Base-by-base conservation (phyloP, 1,140 invertebrate species). In the Calliopsis andreniformis region DNA sequence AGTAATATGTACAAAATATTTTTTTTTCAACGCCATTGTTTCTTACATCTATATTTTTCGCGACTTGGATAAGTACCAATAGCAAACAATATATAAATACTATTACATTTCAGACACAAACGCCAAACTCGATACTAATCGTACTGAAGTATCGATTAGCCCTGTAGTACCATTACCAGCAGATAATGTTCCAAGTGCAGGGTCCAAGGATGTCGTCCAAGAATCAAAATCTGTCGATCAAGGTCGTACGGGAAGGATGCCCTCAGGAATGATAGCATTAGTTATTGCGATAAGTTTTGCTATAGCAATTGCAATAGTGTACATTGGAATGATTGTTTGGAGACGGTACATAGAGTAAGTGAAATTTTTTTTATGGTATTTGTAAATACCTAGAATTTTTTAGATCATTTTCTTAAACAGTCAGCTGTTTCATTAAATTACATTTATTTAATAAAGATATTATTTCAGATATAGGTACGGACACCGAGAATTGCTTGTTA, bases 271-370 rank as follows among this genome's bases (percentile, higher is more conserved):
- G 7, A 86, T 89, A 18, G 88, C 86, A 5, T 23, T 90, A 18
- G 75, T 88, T 53, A 86, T 83, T 12, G 80, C 87, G 20, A 69
- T 90, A 18, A 80, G 80, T 14, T 91, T 92, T 63, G 84, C 88
- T 0, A 58, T 87, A 5, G 73, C 87, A 8, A 83, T 89, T 10
- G 55, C 91, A 3, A 42, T 89, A 59, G 87, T 85, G 16, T 93
- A 92, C 61, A 67, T 88, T 20, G 87, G 87, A 16, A 85, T 92
- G 28, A 79, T 92, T 42, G 62, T 88, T 12, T 92, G 90, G 88
- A 89, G 88, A 66, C 85, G 89, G 75, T 89, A 90, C 76, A 84
- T 91, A 23, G 89, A 92, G 92, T 93, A 84, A 91, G 85, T 87
- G 51, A 23, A 12, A 32, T 56, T 28, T 49, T 67, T 39, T 39